phyloP scores from a whole-genome alignment of 2,113 vertebrate genomes.

The Pleuronectes platessa region DNA sequence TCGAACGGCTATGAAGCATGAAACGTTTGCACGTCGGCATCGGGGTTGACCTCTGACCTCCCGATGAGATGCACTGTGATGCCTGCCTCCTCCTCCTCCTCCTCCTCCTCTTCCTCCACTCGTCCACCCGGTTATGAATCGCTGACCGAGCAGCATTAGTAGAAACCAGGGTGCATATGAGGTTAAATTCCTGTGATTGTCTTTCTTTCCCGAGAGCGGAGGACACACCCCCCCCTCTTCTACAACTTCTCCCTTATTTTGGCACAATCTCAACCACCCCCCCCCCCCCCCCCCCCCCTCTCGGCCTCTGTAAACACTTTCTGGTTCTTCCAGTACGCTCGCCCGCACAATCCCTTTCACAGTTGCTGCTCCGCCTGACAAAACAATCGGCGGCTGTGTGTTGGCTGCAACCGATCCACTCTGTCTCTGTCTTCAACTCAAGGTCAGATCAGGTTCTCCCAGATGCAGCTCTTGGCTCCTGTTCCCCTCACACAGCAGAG shows the following conservation, averaged over 20 bases:
- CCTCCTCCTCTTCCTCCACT: too few species aligned
- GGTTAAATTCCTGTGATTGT: neutral
- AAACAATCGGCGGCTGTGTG: slow-evolving; percentile 13
- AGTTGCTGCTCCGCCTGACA: neutral
- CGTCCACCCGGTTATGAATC: neutral
- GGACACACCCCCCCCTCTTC: slow-evolving; percentile 7
- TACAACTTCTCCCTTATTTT: neutral
- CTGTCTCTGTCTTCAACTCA: neutral
- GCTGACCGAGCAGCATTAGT: neutral
- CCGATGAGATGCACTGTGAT: neutral
- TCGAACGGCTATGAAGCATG: slow-evolving; percentile 3
- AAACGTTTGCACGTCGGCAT: neutral
- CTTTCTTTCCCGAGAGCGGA: neutral
- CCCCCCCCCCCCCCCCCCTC: neutral
- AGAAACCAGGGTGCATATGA: slow-evolving; percentile 3
- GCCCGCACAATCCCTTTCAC: neutral
- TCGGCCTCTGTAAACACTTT: slow-evolving; percentile 6
- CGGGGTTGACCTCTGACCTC: slow-evolving; percentile 9
- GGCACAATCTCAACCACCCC: neutral
- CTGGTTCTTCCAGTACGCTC: slow-evolving; percentile 48
- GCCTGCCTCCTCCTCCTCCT: neutral
- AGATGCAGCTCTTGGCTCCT: slow-evolving; percentile 12
- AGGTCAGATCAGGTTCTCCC: slow-evolving; percentile 49
- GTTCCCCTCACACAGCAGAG: neutral
- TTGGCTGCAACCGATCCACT: slow-evolving; percentile 12